Conservation (phyloP, 2,797 vertebrate species). For the Sebastes vulpes region DNA sequence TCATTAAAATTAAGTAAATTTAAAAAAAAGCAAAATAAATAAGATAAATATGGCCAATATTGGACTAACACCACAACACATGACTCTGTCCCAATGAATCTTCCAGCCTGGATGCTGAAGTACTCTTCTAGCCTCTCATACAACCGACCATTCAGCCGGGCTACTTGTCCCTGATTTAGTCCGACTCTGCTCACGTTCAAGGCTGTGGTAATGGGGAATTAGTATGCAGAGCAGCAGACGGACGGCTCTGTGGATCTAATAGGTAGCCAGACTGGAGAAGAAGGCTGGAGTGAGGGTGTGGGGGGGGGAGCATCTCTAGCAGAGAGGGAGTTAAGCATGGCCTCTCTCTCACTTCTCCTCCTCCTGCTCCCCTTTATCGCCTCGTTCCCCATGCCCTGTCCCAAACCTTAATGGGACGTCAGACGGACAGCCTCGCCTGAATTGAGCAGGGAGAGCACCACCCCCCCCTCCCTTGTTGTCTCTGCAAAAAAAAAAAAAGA, state of each 20-base stretch:
- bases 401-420: slow-evolving; percentile 85
- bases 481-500: slow-evolving; percentile 22
- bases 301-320: slow-evolving; percentile 31
- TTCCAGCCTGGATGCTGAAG: slow-evolving; percentile 27
- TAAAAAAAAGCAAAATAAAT: not conserved
- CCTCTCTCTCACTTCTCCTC: slow-evolving; percentile 41
- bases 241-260: slow-evolving; percentile 75
- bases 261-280: slow-evolving; percentile 73
- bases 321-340: slow-evolving; percentile 44
- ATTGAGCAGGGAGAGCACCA: slow-evolving; percentile 66
- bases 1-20: not conserved
- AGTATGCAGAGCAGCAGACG: slow-evolving; percentile 82
- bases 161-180: slow-evolving; percentile 46
- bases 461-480: slow-evolving; percentile 36
- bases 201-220: slow-evolving; percentile 79
- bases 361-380: slow-evolving; percentile 49
- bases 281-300: slow-evolving; percentile 58
- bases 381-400: slow-evolving; percentile 66
- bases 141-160: slow-evolving; percentile 24
- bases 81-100: not conserved
- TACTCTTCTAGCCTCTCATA: slow-evolving; percentile 30
- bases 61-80: not conserved
- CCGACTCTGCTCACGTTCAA: slow-evolving; percentile 60
- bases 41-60: not conserved
- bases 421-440: slow-evolving; percentile 77